phyloP scores from a whole-genome alignment of 1,140 invertebrate genomes.

The Asbolus verrucosus region DNA sequence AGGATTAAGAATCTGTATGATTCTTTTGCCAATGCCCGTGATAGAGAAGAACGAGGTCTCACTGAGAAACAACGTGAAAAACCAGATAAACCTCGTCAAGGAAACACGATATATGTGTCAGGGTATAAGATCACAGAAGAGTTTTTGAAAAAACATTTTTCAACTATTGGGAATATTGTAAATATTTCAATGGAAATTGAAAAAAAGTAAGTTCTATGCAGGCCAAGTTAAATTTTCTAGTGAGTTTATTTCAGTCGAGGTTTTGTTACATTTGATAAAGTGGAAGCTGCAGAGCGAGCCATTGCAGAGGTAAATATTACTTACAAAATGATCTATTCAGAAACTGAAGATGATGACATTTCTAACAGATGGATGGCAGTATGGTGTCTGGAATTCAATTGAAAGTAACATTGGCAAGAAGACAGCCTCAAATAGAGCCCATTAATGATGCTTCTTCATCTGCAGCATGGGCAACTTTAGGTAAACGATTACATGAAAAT shows the following conservation, averaged over 20 bases:
- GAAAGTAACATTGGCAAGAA: constrained; percentile 83
- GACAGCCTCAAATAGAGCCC: constrained; percentile 85
- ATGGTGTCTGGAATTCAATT: constrained; percentile 83
- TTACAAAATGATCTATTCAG: no score
- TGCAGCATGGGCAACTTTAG: constrained; percentile 83
- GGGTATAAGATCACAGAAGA: constrained; percentile 87
- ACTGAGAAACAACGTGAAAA: constrained; percentile 68
- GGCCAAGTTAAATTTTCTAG: no score
- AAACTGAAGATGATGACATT: no score
- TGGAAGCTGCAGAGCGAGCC: constrained; percentile 87
- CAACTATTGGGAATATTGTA: constrained; percentile 82
- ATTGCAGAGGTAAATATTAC: constrained; percentile 85
- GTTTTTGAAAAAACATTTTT: constrained; percentile 83
- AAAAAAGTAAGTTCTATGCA: constrained; percentile 81
- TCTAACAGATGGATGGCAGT: constrained; percentile 79
- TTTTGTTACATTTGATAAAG: constrained; percentile 93
- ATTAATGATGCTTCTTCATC: constrained; percentile 82
- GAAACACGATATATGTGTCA: constrained; percentile 88
- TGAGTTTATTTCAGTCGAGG: constrained; percentile 85
- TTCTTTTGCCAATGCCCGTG: constrained; percentile 86
- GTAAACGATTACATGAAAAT: constrained; percentile 65
- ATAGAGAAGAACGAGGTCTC: constrained; percentile 70
- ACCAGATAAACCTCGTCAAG: constrained; percentile 77
- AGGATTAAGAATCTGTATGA: constrained; percentile 87
- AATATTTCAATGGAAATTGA: constrained; percentile 92